phyloP scores from a whole-genome alignment of 2,888 invertebrate species.

The Standfussiana lucernea region DNA sequence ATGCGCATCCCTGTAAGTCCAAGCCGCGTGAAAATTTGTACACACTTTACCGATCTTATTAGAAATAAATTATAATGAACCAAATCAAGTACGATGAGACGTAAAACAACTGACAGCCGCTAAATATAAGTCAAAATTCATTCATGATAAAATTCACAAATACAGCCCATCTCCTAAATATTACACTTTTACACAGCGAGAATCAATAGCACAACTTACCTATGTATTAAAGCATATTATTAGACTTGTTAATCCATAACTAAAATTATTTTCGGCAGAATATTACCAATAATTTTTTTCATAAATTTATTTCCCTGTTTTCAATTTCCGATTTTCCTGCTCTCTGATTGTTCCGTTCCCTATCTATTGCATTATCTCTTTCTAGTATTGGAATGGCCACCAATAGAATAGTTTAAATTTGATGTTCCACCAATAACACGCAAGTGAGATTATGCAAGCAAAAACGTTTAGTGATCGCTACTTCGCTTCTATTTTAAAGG shows the following conservation, averaged over 20 bases:
- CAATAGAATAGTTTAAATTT: neutral
- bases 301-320: conserved; percentile 80
- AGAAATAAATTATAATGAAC: conserved; percentile 68
- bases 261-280: conserved; percentile 79
- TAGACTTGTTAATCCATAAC: conserved; percentile 73
- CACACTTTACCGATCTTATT: conserved; percentile 68
- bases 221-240: conserved; percentile 80
- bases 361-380: conserved; percentile 31
- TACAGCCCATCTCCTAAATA: conserved; percentile 28
- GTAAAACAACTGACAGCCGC: conserved; percentile 91
- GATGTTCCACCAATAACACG: conserved; percentile 56
- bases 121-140: conserved; percentile 82
- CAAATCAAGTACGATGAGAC: conserved; percentile 77
- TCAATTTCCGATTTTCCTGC: conserved; percentile 74
- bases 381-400: conserved; percentile 34
- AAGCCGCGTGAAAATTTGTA: conserved; percentile 83
- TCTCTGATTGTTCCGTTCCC: conserved; percentile 45
- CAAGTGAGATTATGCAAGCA: conserved; percentile 37
- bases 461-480: conserved; percentile 56
- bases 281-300: conserved; percentile 78
- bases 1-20: conserved; percentile 82
- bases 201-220: conserved; percentile 75
- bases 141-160: conserved; percentile 70
- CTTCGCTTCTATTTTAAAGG: neutral
- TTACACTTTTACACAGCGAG: conserved; percentile 2